Evolutionary conservation across 92 coral and sea anemone species (phyloP), one percentile per base, ranked within the genome.

Genomic region (Zoanthus solanderi): DNA sequence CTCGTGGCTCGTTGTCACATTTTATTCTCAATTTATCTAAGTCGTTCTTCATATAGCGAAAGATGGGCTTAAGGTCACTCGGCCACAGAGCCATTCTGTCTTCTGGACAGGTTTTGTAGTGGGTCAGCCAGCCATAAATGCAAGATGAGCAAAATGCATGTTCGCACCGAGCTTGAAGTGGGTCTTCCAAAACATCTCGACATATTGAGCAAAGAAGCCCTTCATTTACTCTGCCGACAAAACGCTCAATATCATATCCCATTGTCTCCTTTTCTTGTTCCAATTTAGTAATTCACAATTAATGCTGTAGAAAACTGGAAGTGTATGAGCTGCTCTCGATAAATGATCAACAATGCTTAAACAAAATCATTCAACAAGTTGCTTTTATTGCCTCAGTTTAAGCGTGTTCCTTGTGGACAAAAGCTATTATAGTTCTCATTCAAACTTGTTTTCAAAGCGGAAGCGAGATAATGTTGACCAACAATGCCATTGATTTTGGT

Each of bases 161-260:
- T 66, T 96, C 96, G 71, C 98, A 93, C 0, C 96, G 98, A 23
- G 95, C 96, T 69, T 92, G 92, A 13, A 96, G 45, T 0, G 98
- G 98, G 47, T 96, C 98, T 78, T 96, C 98, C 67, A 95, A 88
- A 23, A 91, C 95, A 86, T 92, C 96, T 9, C 94, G 94, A 78
- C 98, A 96, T 32, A 96, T 94, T 1, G 94, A 90, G 75, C 98
- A 96, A 74, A 94, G 79, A n/a, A 96, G 93, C 1, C 98, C 97
- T 76, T 90, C 95, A 54, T 96, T 94, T 30, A 96, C 98, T 56
- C 79, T 71, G 16, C 94, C 97, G 4, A 87, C 91, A 68, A 96
- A 96, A 52, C 96, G 94, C 87, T 96, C 98, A 12, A 95, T 94
- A 77, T 95, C 98, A 75, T 83, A 95, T 4, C 98, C 98, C 98